Evolutionary conservation across 1,140 invertebrate species (phyloP).

Genomic region (Drosophila rufa): DNA sequence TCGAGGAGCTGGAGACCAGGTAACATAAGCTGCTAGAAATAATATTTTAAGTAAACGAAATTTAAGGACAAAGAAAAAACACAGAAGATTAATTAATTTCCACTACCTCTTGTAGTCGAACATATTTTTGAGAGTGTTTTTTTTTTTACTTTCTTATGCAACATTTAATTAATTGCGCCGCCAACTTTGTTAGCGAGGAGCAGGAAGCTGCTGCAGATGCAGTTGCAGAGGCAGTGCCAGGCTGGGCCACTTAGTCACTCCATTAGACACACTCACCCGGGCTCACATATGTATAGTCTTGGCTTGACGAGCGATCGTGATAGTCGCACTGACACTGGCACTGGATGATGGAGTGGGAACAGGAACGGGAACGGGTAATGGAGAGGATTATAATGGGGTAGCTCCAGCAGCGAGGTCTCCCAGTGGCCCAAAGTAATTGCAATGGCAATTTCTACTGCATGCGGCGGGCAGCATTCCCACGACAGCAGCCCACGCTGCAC

Average conservation of each 20-base stretch:
- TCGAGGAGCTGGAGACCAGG: slow-evolving; percentile 91
- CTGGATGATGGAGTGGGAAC: background rate
- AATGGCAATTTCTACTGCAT: slow-evolving; percentile 11
- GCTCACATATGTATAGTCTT: background rate
- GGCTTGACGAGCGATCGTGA: slow-evolving; percentile 37
- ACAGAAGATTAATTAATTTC: too few relatives aligned
- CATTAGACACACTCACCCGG: slow-evolving; percentile 46
- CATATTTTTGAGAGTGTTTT: slow-evolving; percentile 11
- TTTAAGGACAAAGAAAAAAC: too few relatives aligned
- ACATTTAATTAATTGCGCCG: slow-evolving; percentile 40
- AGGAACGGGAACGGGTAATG: background rate
- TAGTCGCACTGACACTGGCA: slow-evolving; percentile 15
- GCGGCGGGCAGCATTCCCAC: slow-evolving; percentile 13
- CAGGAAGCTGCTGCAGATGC: slow-evolving; percentile 35
- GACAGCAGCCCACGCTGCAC: slow-evolving; percentile 20
- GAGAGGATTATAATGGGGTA: slow-evolving; percentile 16
- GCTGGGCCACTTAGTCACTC: slow-evolving; percentile 47
- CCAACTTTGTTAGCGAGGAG: slow-evolving; percentile 9
- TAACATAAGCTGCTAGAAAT: slow-evolving; percentile 10
- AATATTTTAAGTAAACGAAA: too few relatives aligned
- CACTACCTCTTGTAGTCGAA: background rate
- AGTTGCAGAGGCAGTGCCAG: slow-evolving; percentile 29
- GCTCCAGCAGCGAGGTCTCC: slow-evolving; percentile 8
- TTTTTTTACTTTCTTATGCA: slow-evolving; percentile 25
- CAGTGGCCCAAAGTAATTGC: slow-evolving; percentile 31